A percentile compares a stretch with the other conserved stretches of the same genome.
Conservation (phyloP, 2,888 invertebrate genomes). For the Epinotia brunnichana region DNA sequence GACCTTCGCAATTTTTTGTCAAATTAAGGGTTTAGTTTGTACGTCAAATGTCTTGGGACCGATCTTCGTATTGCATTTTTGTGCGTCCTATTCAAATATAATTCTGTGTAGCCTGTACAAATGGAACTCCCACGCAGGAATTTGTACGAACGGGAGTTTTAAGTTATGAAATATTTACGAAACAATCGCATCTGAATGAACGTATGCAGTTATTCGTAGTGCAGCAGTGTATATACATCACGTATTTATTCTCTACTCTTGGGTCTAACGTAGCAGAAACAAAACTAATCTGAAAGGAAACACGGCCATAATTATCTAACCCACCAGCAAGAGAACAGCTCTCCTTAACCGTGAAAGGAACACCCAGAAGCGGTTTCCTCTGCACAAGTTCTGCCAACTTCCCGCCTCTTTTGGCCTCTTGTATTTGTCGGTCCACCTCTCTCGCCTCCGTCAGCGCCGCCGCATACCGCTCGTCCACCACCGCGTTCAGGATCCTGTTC, state of each 20-base stretch:
- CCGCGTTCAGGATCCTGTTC: slow-evolving; percentile 87
- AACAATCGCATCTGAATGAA: too few relatives aligned
- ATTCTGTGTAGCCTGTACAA: neutral
- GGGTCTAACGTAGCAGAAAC: too few relatives aligned
- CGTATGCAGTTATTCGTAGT: too few relatives aligned
- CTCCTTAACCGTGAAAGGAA: slow-evolving; percentile 93
- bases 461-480: slow-evolving; percentile 86
- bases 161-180: too few relatives aligned
- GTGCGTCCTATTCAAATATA: too few relatives aligned
- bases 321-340: slow-evolving; percentile 89
- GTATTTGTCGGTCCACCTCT: slow-evolving; percentile 77
- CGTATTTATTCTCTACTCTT: too few relatives aligned
- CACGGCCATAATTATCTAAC: slow-evolving; percentile 39
- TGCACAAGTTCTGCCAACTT: slow-evolving; percentile 69
- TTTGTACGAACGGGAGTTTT: neutral
- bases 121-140: neutral
- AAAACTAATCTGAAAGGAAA: too few relatives aligned
- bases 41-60: too few relatives aligned
- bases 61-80: too few relatives aligned
- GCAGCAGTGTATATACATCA: too few relatives aligned
- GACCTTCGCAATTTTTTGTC: too few relatives aligned
- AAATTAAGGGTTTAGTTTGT: too few relatives aligned
- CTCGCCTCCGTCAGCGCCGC: slow-evolving; percentile 86
- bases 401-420: slow-evolving; percentile 58
- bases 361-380: slow-evolving; percentile 88